A percentile compares a stretch with the other conserved stretches of the same genome.
phyloP scores from a whole-genome alignment of 2,888 invertebrate species.

The Pandemis heparana region DNA sequence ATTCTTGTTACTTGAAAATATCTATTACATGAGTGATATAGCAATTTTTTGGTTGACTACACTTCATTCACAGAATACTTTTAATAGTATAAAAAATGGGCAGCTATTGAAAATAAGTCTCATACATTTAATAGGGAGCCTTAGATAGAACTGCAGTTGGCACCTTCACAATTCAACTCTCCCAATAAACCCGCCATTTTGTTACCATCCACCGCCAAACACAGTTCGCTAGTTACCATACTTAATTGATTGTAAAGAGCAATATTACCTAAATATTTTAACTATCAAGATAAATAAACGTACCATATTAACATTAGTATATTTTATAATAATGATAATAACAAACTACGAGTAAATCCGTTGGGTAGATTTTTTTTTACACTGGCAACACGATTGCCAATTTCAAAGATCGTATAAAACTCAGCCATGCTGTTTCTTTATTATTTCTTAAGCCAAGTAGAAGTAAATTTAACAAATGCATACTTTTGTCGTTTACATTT shows the following conservation, averaged over 20 bases:
- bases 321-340: constrained; percentile 45
- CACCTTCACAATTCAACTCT: constrained; percentile 10
- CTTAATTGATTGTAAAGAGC: constrained; percentile 33
- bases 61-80: neutral
- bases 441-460: too few relatives aligned
- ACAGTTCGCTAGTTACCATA: constrained; percentile 20
- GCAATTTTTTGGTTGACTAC: too few relatives aligned
- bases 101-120: constrained; percentile 18
- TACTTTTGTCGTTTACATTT: too few relatives aligned
- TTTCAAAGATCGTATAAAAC: neutral
- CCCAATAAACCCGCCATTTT: constrained; percentile 7
- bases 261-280: constrained; percentile 37
- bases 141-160: constrained; percentile 11
- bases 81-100: constrained; percentile 28
- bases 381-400: constrained; percentile 39
- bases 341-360: constrained; percentile 43
- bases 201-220: neutral
- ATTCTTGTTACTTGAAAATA: too few relatives aligned
- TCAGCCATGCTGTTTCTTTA: too few relatives aligned
- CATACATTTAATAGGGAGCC: constrained; percentile 11
- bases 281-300: constrained; percentile 42
- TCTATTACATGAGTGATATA: too few relatives aligned
- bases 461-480: too few relatives aligned
- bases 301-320: constrained; percentile 45
- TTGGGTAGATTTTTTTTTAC: constrained; percentile 31